These are phyloP conservation scores for Myocastor coypus DNA, from an alignment of 2,113 vertebrate genomes.

Conservation along the genomic window DNA sequence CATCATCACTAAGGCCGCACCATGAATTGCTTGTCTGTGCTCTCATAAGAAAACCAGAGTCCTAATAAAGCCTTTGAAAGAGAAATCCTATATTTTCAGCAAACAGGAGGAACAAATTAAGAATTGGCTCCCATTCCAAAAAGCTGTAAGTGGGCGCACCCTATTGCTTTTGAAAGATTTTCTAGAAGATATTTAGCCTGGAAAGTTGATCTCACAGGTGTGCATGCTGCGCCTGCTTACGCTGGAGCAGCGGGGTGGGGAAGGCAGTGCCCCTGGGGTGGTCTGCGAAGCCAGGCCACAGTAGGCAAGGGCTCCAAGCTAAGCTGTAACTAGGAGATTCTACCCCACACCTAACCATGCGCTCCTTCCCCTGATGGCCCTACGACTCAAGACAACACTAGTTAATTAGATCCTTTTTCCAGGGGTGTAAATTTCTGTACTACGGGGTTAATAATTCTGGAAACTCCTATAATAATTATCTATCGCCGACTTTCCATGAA, in stretches of 20 bases:
- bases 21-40: slow-evolving; percentile 72
- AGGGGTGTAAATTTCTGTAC: background rate
- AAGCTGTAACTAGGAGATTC: background rate
- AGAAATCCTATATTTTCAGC: slow-evolving; percentile 78
- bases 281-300: background rate
- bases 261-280: background rate
- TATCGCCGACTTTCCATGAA: background rate
- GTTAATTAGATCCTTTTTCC: background rate
- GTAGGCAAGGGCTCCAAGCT: slow-evolving; percentile 7
- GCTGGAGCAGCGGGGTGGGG: background rate
- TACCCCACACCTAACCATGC: background rate
- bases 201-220: slow-evolving; percentile 79
- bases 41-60: slow-evolving; percentile 75
- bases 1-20: slow-evolving; percentile 75
- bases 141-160: slow-evolving; percentile 69
- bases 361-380: background rate
- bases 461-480: background rate
- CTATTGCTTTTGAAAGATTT: slow-evolving; percentile 76
- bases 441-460: background rate
- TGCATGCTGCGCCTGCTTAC: slow-evolving; percentile 29
- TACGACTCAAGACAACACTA: background rate
- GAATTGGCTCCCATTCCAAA: slow-evolving; percentile 77
- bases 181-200: slow-evolving; percentile 70
- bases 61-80: slow-evolving; percentile 78
- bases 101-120: slow-evolving; percentile 82